phyloP scores from a whole-genome alignment of 2,113 vertebrate genomes.

The Vulpes vulpes region DNA sequence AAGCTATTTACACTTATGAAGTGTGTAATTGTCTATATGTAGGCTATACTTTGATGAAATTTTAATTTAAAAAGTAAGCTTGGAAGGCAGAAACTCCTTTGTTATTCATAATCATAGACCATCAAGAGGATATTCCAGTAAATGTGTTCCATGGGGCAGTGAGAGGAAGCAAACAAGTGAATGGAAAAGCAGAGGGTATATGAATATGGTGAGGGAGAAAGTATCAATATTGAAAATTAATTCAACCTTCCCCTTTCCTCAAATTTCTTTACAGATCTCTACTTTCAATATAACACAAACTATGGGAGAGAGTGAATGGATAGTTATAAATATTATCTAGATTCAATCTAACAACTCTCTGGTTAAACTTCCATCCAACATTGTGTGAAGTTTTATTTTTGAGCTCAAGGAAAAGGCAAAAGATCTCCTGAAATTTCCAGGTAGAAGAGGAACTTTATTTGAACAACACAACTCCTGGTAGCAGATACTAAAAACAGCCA shows the following conservation, averaged over 20 bases:
- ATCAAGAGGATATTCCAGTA: not conserved
- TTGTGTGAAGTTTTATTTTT: constrained; percentile 61
- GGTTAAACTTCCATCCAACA: not conserved
- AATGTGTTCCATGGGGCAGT: not conserved
- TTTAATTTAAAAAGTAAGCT: not conserved
- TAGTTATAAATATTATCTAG: not conserved
- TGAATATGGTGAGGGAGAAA: not conserved
- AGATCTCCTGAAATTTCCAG: constrained; percentile 59
- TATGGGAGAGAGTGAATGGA: not conserved
- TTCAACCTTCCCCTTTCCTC: not conserved
- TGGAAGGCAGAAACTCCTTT: not conserved
- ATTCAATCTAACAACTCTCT: not conserved
- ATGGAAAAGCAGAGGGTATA: not conserved
- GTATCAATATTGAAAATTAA: not conserved
- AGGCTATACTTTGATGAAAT: not conserved
- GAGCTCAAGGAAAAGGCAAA: constrained; percentile 66
- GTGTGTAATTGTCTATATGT: not conserved
- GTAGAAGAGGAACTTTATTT: constrained; percentile 14
- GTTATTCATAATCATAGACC: not conserved
- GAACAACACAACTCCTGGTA: not conserved
- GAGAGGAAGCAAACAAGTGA: not conserved
- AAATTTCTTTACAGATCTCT: not conserved
- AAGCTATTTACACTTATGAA: not conserved
- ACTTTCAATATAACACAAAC: not conserved
- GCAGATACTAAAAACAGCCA: constrained; percentile 56